These are phyloP conservation scores for Stenoptilia bipunctidactyla DNA, from an alignment of 2,888 invertebrate species.

Conservation along the genomic window DNA sequence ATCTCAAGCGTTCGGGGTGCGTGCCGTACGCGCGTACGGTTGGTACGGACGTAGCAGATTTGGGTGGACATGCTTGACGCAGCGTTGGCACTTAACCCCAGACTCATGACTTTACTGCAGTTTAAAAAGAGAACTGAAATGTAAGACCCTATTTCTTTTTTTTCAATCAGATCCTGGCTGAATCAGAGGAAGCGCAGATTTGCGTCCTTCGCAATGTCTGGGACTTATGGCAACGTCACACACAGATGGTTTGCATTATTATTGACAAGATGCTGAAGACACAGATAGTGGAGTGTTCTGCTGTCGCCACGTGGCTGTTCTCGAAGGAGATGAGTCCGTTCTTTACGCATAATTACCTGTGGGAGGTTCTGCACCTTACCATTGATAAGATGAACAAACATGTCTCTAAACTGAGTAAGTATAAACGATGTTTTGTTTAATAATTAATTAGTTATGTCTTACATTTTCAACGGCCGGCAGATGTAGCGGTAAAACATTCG, in stretches of 20 bases:
- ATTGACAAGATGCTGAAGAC: slow-evolving; percentile 98
- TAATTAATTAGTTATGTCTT: too few species aligned
- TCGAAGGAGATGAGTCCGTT: slow-evolving; percentile 88
- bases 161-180: slow-evolving; percentile 81
- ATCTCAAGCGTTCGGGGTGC: too few species aligned
- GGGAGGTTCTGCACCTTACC: slow-evolving; percentile 96
- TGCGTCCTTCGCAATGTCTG: slow-evolving; percentile 92
- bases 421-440: too few species aligned
- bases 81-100: too few species aligned
- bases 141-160: too few species aligned
- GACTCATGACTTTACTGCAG: too few species aligned
- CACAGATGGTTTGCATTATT: slow-evolving; percentile 96
- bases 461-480: too few species aligned
- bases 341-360: slow-evolving; percentile 94
- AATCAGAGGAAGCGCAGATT: slow-evolving; percentile 95
- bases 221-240: slow-evolving; percentile 95
- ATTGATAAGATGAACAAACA: slow-evolving; percentile 97
- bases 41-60: too few species aligned
- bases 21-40: too few species aligned
- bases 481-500: too few species aligned
- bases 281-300: slow-evolving; percentile 95
- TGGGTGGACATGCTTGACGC: too few species aligned
- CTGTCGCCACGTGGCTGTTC: slow-evolving; percentile 98
- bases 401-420: slow-evolving; percentile 83
- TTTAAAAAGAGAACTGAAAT: too few species aligned